Conservation (phyloP, 2,113 vertebrate genomes). For the Coregonus clupeaformis region DNA sequence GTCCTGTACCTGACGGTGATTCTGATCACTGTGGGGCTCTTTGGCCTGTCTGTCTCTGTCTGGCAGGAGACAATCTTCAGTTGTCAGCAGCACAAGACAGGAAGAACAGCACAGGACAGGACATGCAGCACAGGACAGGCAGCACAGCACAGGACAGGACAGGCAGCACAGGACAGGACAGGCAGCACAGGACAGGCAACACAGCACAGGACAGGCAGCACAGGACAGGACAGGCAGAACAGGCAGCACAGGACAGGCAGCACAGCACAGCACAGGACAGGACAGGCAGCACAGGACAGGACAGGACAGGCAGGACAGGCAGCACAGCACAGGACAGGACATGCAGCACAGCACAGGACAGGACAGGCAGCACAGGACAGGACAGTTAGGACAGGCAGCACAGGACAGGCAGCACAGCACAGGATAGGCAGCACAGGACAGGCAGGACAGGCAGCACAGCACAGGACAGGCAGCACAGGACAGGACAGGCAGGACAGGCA, state of each 20-base stretch:
- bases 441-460: too few relatives aligned
- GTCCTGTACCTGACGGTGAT: slow-evolving; percentile 70
- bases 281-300: slow-evolving; percentile 7
- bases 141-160: too few relatives aligned
- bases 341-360: too few relatives aligned
- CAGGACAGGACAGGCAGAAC: too few relatives aligned
- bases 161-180: too few relatives aligned
- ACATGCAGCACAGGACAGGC: too few relatives aligned
- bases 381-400: slow-evolving; percentile 7
- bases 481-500: neutral
- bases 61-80: slow-evolving; percentile 69
- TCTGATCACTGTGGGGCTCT: slow-evolving; percentile 61
- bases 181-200: too few relatives aligned
- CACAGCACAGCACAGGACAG: too few relatives aligned
- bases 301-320: too few relatives aligned
- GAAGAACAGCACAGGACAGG: too few relatives aligned
- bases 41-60: slow-evolving; percentile 54
- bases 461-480: neutral
- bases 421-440: slow-evolving; percentile 10
- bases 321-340: neutral
- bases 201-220: too few relatives aligned
- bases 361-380: slow-evolving; percentile 8
- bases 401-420: too few relatives aligned
- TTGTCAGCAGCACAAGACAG: slow-evolving; percentile 45
- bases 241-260: slow-evolving; percentile 1